Evolutionary conservation across 2,797 vertebrate species (phyloP).

Genomic region (Cyprinodon diabolis): DNA sequence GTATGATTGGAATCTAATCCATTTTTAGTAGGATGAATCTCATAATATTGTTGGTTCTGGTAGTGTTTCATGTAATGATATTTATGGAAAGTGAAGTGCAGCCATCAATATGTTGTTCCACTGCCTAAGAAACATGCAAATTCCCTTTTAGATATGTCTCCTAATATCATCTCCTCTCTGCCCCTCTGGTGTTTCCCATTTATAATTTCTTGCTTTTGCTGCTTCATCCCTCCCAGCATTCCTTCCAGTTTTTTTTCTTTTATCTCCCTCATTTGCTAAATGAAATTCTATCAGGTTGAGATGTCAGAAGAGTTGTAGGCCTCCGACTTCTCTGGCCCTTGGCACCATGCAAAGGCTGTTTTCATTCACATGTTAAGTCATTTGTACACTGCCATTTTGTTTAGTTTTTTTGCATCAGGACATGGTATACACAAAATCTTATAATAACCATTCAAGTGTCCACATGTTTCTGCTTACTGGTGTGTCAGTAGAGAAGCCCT

Average conservation of each 20-base stretch:
- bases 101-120: background rate
- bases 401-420: slow-evolving; percentile 29
- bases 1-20: background rate
- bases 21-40: background rate
- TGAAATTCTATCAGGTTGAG: slow-evolving; percentile 31
- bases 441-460: slow-evolving; percentile 41
- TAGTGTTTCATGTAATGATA: background rate
- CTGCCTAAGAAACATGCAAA: background rate
- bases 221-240: slow-evolving; percentile 24
- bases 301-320: slow-evolving; percentile 38
- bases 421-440: slow-evolving; percentile 43
- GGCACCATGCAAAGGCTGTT: slow-evolving; percentile 16
- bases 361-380: slow-evolving; percentile 9
- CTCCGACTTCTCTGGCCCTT: slow-evolving; percentile 13
- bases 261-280: slow-evolving; percentile 45
- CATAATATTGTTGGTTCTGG: background rate
- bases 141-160: background rate
- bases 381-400: background rate
- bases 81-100: background rate
- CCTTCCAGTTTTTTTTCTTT: slow-evolving; percentile 35
- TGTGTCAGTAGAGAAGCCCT: slow-evolving; percentile 25
- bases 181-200: slow-evolving; percentile 22
- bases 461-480: slow-evolving; percentile 37
- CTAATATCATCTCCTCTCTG: background rate
- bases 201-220: slow-evolving; percentile 8